A percentile compares a stretch with the other conserved stretches of the same genome.
Evolutionary conservation across 53 echinoderm and acorn worm genomes (phyloP).

Genomic region (Holothuria scabra): DNA sequence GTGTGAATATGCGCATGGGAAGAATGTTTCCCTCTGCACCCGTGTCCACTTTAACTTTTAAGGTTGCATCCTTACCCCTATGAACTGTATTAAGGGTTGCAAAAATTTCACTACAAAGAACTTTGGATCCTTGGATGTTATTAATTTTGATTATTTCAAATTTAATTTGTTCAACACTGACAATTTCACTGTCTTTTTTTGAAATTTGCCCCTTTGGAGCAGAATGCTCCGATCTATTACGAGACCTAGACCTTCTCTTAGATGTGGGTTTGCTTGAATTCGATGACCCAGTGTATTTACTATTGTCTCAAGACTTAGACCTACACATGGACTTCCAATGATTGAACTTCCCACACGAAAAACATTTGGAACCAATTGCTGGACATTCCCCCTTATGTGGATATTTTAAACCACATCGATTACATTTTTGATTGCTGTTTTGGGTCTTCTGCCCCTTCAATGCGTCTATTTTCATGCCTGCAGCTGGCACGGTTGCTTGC

Average conservation of each 20-base stretch:
- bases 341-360: not conserved
- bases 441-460: too few species aligned
- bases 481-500: too few species aligned
- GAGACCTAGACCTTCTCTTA: not conserved
- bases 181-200: not conserved
- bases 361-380: not conserved
- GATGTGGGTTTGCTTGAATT: not conserved
- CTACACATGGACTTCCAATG: constrained; percentile 5
- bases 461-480: too few species aligned
- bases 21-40: constrained; percentile 1
- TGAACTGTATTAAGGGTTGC: not conserved
- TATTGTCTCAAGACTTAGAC: not conserved
- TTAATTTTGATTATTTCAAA: constrained; percentile 2
- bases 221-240: not conserved
- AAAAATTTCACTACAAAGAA: not conserved
- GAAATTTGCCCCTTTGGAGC: not conserved
- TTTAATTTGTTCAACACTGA: not conserved
- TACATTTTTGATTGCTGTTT: too few species aligned
- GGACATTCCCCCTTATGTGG: too few species aligned
- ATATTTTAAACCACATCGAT: too few species aligned
- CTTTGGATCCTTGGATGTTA: not conserved
- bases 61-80: too few species aligned
- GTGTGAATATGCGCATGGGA: too few species aligned
- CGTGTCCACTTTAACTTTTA: constrained; percentile 8
- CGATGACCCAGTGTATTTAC: not conserved